Percentiles rank a stretch among this genome's conserved stretches.
Conservation (phyloP, 2,888 invertebrate genomes). For the Tenthredo distinguenda region DNA sequence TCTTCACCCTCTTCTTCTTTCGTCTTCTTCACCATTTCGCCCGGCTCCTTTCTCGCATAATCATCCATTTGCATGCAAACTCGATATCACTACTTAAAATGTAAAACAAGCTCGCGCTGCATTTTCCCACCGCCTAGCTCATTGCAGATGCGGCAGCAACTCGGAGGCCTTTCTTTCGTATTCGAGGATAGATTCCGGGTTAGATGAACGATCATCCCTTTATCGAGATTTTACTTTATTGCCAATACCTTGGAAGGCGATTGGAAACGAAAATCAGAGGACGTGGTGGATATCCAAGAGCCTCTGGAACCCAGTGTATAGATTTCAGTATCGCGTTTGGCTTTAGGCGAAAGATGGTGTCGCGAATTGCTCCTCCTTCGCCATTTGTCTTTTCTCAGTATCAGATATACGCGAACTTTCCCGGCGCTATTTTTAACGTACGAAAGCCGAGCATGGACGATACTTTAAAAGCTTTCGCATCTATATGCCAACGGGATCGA, state of each 20-base stretch:
- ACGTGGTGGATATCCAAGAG: neutral
- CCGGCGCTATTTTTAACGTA: neutral
- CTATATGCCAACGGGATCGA: slow-evolving; percentile 1
- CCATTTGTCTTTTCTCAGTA: slow-evolving; percentile 13
- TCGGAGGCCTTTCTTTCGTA: neutral
- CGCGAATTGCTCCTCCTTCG: neutral
- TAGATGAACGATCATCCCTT: slow-evolving; percentile 1
- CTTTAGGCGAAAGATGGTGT: neutral
- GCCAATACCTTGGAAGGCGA: neutral
- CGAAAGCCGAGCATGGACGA: slow-evolving; percentile 15
- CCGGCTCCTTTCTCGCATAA: slow-evolving; percentile 73
- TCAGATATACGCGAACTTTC: slow-evolving; percentile 26
- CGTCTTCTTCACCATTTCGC: slow-evolving; percentile 43
- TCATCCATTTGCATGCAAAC: slow-evolving; percentile 82
- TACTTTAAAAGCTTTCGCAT: neutral
- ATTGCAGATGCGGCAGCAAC: neutral
- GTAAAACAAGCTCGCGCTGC: slow-evolving; percentile 74
- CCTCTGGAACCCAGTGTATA: neutral
- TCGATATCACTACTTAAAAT: slow-evolving; percentile 79
- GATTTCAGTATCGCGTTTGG: neutral
- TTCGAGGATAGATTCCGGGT: neutral
- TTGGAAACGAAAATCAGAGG: neutral
- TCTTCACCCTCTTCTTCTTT: slow-evolving; percentile 58
- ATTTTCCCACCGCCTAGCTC: slow-evolving; percentile 34
- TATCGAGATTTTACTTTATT: neutral